Conservation (phyloP, 2,888 invertebrate genomes). For the Lottia gigantea region DNA sequence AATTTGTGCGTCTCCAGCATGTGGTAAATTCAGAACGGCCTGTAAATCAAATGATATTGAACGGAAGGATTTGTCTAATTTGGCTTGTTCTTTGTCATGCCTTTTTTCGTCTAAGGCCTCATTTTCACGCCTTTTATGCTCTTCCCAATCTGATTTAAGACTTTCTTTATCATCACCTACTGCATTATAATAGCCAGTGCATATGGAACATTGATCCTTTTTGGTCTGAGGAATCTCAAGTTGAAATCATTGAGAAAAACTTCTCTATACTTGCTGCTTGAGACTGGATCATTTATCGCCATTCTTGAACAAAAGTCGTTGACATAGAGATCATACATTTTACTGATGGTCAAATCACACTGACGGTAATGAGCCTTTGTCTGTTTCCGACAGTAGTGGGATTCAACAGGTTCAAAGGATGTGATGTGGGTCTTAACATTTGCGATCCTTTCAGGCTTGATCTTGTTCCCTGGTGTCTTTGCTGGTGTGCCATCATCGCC, state of each 20-base stretch:
- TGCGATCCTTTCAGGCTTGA: background rate
- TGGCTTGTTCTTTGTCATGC: background rate
- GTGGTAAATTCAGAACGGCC: background rate
- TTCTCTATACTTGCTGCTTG: background rate
- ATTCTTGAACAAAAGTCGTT: background rate
- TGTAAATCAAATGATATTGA: background rate
- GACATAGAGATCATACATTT: background rate
- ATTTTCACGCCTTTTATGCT: background rate
- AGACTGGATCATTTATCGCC: background rate
- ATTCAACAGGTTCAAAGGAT: background rate
- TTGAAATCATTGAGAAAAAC: constrained; percentile 1
- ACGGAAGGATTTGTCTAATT: background rate
- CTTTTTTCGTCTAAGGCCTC: background rate
- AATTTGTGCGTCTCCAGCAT: background rate
- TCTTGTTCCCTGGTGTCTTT: background rate
- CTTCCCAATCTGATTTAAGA: background rate
- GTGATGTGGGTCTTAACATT: background rate
- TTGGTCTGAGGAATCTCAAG: background rate
- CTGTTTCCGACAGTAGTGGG: background rate
- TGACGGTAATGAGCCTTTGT: background rate
- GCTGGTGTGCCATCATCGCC: background rate
- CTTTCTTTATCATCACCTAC: background rate
- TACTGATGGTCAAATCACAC: background rate
- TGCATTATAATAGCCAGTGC: background rate
- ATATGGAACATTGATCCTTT: background rate